Base-by-base conservation (phyloP, 2,797 vertebrate species). In the Gambusia yucatana region DNA sequence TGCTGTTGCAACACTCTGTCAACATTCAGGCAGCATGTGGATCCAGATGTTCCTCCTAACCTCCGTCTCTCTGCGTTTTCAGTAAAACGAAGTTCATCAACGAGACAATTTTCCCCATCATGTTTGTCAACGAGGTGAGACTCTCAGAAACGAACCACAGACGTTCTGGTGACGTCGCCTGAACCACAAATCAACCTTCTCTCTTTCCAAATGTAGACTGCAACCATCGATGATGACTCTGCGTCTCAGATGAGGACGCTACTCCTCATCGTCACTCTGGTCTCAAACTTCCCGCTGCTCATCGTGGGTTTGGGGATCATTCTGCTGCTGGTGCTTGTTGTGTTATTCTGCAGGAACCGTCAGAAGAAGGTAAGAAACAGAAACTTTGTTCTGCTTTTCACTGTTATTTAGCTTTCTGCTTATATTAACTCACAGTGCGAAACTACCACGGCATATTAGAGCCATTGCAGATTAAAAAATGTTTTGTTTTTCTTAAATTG, bases 111-210 rank as follows among this genome's bases (percentile, higher is more conserved):
- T 97, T 97, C 91, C 96, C 96, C 33, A 95, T 97, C 86, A 96
- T 97, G 96, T 97, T 95, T 43, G 96, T 97, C 83, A 97, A 97
- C 25, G 96, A 97, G 96, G 96, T 97, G 88, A 91, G 94, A 25
- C 4, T 57, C 44, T 28, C 46, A 1, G 36, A 22, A 9, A 11
- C 61, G 14, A 28, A 17, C 44, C 22, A 4, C 46, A 63, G 22
- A 17, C 1, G 6, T 33, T 71, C n/a, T 10, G 25, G 3, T 72
- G 36, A 72, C 48, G 1, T 22, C 0, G 59, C 3, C 43, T 10
- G 43, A 79, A 65, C 22, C 20, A 1, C 17, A 30, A 61, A 28
- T 81, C 76, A 72, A 75, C 75, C 43, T 2, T 44, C 17, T 44
- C n/a, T 0, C 43, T 83, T 83, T 41, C 72, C 5, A 0, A 72